phyloP scores from a whole-genome alignment of 2,888 invertebrate genomes.

The Allygus modestus region DNA sequence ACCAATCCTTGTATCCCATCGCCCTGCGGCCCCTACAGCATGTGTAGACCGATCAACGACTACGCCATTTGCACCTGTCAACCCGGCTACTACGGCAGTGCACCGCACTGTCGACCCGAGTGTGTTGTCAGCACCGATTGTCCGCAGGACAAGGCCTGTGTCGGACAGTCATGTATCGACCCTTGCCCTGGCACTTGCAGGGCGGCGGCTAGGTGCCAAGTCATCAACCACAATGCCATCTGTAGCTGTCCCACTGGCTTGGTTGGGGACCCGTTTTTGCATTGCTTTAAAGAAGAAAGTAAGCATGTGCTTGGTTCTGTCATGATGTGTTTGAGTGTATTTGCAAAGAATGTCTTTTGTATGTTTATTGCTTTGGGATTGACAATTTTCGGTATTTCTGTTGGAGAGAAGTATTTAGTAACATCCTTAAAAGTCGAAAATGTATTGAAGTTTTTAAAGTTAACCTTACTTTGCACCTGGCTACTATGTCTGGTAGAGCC shows the following conservation, averaged over 20 bases:
- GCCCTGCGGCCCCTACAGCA: slow-evolving; percentile 88
- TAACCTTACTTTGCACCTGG: too few species aligned
- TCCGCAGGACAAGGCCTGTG: slow-evolving; percentile 83
- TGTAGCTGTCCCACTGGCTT: slow-evolving; percentile 83
- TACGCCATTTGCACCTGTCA: slow-evolving; percentile 87
- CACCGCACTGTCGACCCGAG: slow-evolving; percentile 87
- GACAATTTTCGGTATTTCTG: not conserved
- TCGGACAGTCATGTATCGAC: slow-evolving; percentile 86
- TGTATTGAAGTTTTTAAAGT: too few species aligned
- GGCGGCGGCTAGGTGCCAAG: slow-evolving; percentile 83
- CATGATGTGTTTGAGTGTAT: not conserved
- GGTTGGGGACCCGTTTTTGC: slow-evolving; percentile 87
- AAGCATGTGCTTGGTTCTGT: slow-evolving; percentile 66
- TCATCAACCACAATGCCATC: slow-evolving; percentile 87
- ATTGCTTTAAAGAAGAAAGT: slow-evolving; percentile 76
- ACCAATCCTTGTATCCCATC: slow-evolving; percentile 70
- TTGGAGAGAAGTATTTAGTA: not conserved
- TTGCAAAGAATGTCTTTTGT: slow-evolving; percentile 12
- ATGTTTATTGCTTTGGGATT: slow-evolving; percentile 3
- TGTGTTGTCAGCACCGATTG: slow-evolving; percentile 88
- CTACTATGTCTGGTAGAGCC: too few species aligned
- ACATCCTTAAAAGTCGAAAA: too few species aligned
- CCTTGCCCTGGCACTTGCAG: slow-evolving; percentile 88
- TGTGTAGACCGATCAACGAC: slow-evolving; percentile 80
- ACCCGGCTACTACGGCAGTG: slow-evolving; percentile 82